phyloP scores from a whole-genome alignment of 1,140 invertebrate species.

The Pseudomyrmex cubaensis region DNA sequence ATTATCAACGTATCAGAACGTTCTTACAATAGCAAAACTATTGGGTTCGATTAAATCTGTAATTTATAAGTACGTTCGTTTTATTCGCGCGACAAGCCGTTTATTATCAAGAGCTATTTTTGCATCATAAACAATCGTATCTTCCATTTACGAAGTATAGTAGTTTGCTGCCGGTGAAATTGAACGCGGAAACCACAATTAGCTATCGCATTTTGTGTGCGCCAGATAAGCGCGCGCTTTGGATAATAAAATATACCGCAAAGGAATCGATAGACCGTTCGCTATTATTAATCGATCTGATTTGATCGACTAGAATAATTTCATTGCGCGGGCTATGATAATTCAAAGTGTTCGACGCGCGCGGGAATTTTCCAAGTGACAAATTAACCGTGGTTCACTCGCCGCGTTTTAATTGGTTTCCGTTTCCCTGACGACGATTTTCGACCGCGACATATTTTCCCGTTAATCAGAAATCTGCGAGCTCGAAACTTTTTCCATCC shows the following conservation, averaged over 20 bases:
- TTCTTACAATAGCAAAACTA: conserved; percentile 26
- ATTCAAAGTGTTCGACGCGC: background rate
- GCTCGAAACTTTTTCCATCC: conserved; percentile 71
- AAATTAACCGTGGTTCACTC: conserved; percentile 34
- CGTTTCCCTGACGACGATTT: conserved; percentile 54
- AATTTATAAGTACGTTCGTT: conserved; percentile 26
- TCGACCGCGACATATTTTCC: conserved; percentile 68
- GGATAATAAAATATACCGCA: background rate
- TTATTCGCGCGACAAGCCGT: conserved; percentile 2
- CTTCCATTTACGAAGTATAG: background rate
- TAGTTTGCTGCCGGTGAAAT: background rate
- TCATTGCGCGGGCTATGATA: background rate
- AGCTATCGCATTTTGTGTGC: background rate
- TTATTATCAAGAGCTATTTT: conserved; percentile 21
- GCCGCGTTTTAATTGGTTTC: conserved; percentile 66
- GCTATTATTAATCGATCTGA: conserved; percentile 7
- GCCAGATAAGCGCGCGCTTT: background rate
- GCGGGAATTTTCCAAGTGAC: conserved; percentile 29
- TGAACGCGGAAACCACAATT: background rate
- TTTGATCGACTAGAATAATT: background rate
- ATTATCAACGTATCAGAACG: conserved; percentile 33
- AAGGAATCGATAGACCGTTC: background rate
- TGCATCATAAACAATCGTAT: background rate
- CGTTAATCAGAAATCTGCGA: conserved; percentile 67
- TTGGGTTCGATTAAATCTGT: conserved; percentile 7